Evolutionary conservation across 2,888 invertebrate species (phyloP), one percentile per base, ranked within the genome.

Genomic region (Catotricha subobsoleta): DNA sequence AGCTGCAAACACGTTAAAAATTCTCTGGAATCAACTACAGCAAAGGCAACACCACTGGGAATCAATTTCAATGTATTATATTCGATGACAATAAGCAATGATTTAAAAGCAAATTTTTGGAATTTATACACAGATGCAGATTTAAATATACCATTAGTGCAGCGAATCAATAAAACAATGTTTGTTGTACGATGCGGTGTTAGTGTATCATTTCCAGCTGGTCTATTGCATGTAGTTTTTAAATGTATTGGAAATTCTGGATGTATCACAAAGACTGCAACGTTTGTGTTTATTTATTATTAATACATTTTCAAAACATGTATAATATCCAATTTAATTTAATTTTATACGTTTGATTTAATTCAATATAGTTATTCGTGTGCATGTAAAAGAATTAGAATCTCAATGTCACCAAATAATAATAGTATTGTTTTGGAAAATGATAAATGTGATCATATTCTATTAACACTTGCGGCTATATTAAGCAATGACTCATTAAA

Each of bases 391-490:
- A 61, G 58, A 33, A 46, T 60, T 0, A 58, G 57, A 45, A 58
- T 60, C 7, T 52, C 58, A 8, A 50, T 61, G n/a, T 58, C 57
- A 30, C 52, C 41, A 20, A 43, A 46, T 19, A 44, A 48, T 23
- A 37, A n/a, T n/a, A n/a, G 25, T 10, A 37, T 3, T 23, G 10
- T 25, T 2, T 50, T 60, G 50, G 55, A 58, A 45, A 57, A 59
- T 28, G 58, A 59, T 44, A 53, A 58, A n/a, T 62, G 62, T 46
- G 60, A 61, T 45, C 62, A 62, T 49, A 44, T 60, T 43, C 40
- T 60, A 30, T 46, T 61, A 3, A 51, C 62, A 6, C 43, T 61
- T 3, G 58, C 59, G 0, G 61, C 54, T 1, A 51, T 62, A 15
- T 46, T 62, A 0, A 59, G 56, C 40, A 20, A 40, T 33, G 15